Base-by-base conservation (phyloP, 2,888 invertebrate species). In the Xanthorhoe spadicearia region DNA sequence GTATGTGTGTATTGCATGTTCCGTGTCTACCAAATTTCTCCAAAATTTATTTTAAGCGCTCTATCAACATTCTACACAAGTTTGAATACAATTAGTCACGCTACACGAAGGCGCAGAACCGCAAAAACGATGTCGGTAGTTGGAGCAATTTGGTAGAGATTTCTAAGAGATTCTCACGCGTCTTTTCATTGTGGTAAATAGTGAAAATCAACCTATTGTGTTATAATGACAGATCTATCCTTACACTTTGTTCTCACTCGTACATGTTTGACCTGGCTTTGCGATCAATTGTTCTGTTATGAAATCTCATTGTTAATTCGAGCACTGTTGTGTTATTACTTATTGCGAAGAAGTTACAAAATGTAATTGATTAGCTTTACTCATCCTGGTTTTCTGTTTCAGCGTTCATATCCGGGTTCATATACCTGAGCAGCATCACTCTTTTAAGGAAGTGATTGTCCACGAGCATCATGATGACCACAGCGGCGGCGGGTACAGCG, bases 321-420 rank as follows among this genome's bases (percentile, higher is more conserved):
- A 64, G 52, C 62, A 10, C 43, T 57, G 58, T 75, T 64, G 59
- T 62, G 60, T 69, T 69, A 57, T 73, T 70, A 71, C 64, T 69
- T 69, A 57, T 73, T 70, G 71, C 64, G 61, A 74, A 74, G 57
- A 67, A 67, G 28, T 69, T 50, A 60, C 48, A 57, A 10, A 18
- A 61, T 46, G 65, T 8, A 18, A 35, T 18, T 48, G 10, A 35
- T 23, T 9, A 17, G 18, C 48, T 43, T 60, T 52, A 17, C 49
- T 63, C 49, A 63, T 51, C n/a, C 6, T 59, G 58, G 48, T 61
- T 70, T 74, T 61, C 81, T 82, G 80, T 93, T 92, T 18, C 88
- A 94, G 94, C 80, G 94, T 94, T 60, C 94, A 94, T 77, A 94
- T 94, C 76, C 89, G 93, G 70, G 91, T 94, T 28, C 94, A 94